Conservation (phyloP, 2,113 vertebrate genomes). For the Chaetops frenatus region DNA sequence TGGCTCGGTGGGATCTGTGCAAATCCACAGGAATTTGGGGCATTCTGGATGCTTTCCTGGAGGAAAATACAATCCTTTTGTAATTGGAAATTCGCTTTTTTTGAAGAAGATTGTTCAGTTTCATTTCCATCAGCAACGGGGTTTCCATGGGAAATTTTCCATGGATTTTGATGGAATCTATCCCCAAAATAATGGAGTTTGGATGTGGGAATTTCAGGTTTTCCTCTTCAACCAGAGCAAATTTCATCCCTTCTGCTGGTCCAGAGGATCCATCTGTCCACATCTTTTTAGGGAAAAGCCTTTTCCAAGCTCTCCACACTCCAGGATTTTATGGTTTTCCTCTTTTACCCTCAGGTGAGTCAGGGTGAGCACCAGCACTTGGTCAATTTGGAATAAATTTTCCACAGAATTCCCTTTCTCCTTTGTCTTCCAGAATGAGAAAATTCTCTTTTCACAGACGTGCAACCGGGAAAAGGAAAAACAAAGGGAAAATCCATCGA, state of each 20-base stretch:
- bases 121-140: background rate
- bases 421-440: background rate
- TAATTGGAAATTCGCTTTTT: background rate
- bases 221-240: background rate
- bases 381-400: background rate
- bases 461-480: background rate
- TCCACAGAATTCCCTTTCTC: background rate
- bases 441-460: background rate
- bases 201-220: background rate
- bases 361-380: background rate
- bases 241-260: background rate
- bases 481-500: accelerated
- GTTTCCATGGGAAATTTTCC: background rate
- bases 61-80: background rate
- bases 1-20: background rate
- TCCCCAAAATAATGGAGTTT: background rate
- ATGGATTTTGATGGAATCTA: background rate
- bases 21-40: accelerated
- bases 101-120: background rate
- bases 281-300: background rate
- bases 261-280: background rate
- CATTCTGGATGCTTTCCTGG: background rate
- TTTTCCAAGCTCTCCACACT: background rate
- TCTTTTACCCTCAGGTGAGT: background rate
- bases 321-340: background rate